phyloP scores from a whole-genome alignment of 2,113 vertebrate species.

The Hippocampus mohnikei region DNA sequence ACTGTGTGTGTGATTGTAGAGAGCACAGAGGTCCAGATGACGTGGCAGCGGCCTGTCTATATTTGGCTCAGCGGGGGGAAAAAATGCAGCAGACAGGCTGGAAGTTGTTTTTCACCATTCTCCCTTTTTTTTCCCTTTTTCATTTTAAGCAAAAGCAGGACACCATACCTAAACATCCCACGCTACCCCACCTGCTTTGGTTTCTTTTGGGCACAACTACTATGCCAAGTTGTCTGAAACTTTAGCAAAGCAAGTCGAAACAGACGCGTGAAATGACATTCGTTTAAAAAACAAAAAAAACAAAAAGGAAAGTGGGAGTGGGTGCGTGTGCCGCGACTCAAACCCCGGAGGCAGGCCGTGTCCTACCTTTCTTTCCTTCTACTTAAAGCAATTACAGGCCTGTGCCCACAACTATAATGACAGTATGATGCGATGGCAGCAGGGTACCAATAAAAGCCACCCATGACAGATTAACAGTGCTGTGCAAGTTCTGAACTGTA shows the following conservation, averaged over 20 bases:
- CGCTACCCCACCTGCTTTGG: not conserved
- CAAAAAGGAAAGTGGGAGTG: constrained; percentile 5
- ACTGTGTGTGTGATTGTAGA: constrained; percentile 38
- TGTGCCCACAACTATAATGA: constrained; percentile 75
- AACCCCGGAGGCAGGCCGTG: constrained; percentile 53
- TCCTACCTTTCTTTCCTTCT: constrained; percentile 67
- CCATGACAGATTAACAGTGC: constrained; percentile 77
- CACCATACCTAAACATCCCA: constrained; percentile 21
- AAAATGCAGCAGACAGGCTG: constrained; percentile 45
- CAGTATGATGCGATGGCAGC: constrained; percentile 75
- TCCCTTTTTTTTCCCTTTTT: constrained; percentile 4
- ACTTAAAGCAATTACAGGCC: constrained; percentile 75
- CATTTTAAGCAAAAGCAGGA: constrained; percentile 36
- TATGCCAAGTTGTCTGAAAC: not conserved
- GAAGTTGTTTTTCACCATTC: constrained; percentile 62
- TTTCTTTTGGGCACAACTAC: not conserved
- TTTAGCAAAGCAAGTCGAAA: constrained; percentile 43
- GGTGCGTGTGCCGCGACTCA: constrained; percentile 46
- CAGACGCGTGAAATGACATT: constrained; percentile 51
- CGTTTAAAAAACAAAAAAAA: constrained; percentile 38
- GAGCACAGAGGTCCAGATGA: constrained; percentile 63
- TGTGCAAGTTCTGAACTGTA: constrained; percentile 66
- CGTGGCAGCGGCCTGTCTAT: constrained; percentile 72
- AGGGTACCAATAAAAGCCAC: constrained; percentile 74
- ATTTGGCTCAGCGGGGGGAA: constrained; percentile 58